Evolutionary conservation across 2,113 vertebrate species (phyloP).

Genomic region (Rostratula benghalensis): DNA sequence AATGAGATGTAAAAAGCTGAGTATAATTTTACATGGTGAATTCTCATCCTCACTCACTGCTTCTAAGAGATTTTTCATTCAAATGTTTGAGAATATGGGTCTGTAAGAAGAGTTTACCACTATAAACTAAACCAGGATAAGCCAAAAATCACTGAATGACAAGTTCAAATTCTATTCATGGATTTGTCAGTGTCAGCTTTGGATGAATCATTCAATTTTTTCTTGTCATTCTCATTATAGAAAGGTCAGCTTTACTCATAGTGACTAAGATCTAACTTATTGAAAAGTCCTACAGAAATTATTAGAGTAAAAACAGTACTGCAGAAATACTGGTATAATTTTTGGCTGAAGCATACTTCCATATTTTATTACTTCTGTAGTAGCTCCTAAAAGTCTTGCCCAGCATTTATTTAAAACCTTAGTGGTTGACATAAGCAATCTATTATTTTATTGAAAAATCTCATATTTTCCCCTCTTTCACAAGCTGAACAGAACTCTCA

Average conservation of each 20-base stretch:
- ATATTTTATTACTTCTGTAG: neutral
- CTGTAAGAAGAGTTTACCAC: neutral
- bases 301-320: neutral
- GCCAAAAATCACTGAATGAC: neutral
- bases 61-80: neutral
- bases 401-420: neutral
- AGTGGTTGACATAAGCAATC: neutral
- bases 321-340: neutral
- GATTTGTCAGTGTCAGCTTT: neutral
- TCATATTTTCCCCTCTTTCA: neutral
- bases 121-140: neutral
- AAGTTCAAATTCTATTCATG: neutral
- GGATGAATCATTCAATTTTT: neutral
- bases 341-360: neutral
- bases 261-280: neutral
- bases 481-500: neutral
- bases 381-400: neutral
- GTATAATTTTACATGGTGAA: neutral
- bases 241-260: neutral
- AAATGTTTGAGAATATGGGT: neutral
- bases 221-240: neutral
- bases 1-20: neutral
- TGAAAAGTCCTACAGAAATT: neutral
- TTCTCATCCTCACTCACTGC: neutral
- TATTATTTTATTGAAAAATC: neutral